These are phyloP conservation scores for Metopia argyrocephala DNA, from an alignment of 2,888 invertebrate species.

Conservation along the genomic window DNA sequence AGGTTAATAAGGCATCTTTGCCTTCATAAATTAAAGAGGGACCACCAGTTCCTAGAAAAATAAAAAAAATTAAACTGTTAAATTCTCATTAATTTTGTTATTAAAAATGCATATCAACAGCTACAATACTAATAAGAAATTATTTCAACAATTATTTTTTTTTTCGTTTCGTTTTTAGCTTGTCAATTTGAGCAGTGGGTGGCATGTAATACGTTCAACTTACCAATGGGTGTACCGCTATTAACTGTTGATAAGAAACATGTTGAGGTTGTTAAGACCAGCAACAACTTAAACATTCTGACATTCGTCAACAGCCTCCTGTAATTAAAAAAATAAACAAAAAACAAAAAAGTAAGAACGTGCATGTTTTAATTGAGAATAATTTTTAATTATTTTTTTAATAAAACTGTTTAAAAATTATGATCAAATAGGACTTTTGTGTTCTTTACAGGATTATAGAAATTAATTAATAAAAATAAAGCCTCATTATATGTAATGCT, in stretches of 20 bases:
- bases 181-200: background rate
- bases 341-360: background rate
- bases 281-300: constrained; percentile 74
- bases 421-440: constrained; percentile 5
- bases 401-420: background rate
- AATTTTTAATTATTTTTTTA: background rate
- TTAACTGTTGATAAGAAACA: constrained; percentile 73
- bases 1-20: constrained; percentile 89
- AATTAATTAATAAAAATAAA: constrained; percentile 28
- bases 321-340: constrained; percentile 43
- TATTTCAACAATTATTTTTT: no score
- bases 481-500: no score
- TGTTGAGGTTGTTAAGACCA: constrained; percentile 72
- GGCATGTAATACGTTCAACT: constrained; percentile 54
- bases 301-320: constrained; percentile 67
- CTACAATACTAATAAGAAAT: background rate
- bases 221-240: constrained; percentile 75
- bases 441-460: constrained; percentile 6
- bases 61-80: background rate
- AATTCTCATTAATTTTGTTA: constrained; percentile 12
- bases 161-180: no score
- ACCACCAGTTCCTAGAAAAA: constrained; percentile 75
- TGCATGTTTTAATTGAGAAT: no score
- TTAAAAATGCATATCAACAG: background rate
- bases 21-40: constrained; percentile 82